A percentile compares a stretch with the other conserved stretches of the same genome.
Conservation (phyloP, 2,888 invertebrate genomes). For the Spialia ferax region DNA sequence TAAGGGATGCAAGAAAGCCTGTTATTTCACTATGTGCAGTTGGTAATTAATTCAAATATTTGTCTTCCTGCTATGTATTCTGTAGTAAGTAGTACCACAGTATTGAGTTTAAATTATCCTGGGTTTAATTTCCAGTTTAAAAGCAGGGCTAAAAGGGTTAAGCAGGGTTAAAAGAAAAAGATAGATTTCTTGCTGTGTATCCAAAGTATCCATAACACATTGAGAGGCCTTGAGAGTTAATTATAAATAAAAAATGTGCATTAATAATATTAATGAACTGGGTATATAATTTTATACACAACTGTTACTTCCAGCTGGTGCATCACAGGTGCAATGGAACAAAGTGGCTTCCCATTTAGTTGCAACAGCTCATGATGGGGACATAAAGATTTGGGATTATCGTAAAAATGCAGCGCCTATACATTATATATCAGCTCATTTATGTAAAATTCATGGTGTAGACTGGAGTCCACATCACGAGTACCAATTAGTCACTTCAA, state of each 20-base stretch:
- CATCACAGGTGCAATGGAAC: constrained; percentile 98
- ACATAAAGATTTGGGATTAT: constrained; percentile 98
- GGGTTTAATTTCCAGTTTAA: not conserved
- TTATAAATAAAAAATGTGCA: too few relatives aligned
- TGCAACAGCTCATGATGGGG: constrained; percentile 98
- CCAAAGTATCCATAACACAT: not conserved
- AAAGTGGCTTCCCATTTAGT: constrained; percentile 93
- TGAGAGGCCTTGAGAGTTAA: not conserved
- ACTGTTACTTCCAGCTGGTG: constrained; percentile 90
- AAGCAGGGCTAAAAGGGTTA: too few relatives aligned
- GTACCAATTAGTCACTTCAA: constrained; percentile 95
- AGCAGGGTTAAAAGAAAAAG: too few relatives aligned
- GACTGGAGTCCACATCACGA: constrained; percentile 97
- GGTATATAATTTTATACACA: too few relatives aligned
- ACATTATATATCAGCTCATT: constrained; percentile 97
- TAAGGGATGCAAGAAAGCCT: constrained; percentile 94
- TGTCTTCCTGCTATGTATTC: too few relatives aligned
- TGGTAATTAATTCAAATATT: constrained; percentile 82
- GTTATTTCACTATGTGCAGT: constrained; percentile 95
- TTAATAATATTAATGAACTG: too few relatives aligned
- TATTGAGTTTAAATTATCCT: too few relatives aligned
- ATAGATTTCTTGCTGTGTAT: not conserved
- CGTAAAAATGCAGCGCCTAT: constrained; percentile 95
- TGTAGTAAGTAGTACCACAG: not conserved
- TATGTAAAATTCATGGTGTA: constrained; percentile 95